These are phyloP conservation scores for Toxotes jaculatrix DNA, from an alignment of 2,113 vertebrate species.

Conservation along the genomic window DNA sequence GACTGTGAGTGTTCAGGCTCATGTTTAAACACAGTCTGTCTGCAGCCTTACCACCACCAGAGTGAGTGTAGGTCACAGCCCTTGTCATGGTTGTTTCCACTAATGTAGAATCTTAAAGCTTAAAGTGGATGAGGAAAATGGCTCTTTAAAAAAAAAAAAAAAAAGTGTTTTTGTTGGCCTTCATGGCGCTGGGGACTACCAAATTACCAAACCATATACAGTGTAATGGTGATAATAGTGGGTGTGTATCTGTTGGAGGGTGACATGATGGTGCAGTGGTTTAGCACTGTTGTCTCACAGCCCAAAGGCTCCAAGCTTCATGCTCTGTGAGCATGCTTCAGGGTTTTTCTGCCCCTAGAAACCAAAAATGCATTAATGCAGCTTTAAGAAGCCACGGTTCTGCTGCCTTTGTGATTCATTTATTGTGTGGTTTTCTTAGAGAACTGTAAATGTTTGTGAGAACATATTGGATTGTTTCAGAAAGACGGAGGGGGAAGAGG, in stretches of 20 bases:
- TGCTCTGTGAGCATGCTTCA: not conserved
- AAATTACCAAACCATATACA: not conserved
- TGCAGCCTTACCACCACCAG: not conserved
- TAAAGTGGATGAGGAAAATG: too few relatives aligned
- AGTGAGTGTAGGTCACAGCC: conserved; percentile 7
- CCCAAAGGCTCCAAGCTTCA: too few relatives aligned
- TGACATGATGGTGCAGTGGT: not conserved
- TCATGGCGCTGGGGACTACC: not conserved
- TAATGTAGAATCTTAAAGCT: conserved; percentile 7
- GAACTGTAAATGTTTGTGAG: not conserved
- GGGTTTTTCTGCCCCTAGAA: not conserved
- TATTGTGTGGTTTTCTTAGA: not conserved
- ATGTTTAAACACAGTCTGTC: conserved; percentile 15
- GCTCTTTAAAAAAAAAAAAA: too few relatives aligned
- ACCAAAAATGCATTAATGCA: not conserved
- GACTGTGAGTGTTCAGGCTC: conserved; percentile 6
- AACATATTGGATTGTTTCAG: not conserved
- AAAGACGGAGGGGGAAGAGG: not conserved
- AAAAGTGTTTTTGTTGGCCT: too few relatives aligned
- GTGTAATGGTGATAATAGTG: not conserved
- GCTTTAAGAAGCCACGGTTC: not conserved
- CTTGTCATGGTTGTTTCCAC: conserved; percentile 14
- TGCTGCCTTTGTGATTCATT: not conserved
- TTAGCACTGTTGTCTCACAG: too few relatives aligned
- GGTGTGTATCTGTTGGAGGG: not conserved